Conservation (phyloP, 2,113 vertebrate species). For the Syngnathus typhle region DNA sequence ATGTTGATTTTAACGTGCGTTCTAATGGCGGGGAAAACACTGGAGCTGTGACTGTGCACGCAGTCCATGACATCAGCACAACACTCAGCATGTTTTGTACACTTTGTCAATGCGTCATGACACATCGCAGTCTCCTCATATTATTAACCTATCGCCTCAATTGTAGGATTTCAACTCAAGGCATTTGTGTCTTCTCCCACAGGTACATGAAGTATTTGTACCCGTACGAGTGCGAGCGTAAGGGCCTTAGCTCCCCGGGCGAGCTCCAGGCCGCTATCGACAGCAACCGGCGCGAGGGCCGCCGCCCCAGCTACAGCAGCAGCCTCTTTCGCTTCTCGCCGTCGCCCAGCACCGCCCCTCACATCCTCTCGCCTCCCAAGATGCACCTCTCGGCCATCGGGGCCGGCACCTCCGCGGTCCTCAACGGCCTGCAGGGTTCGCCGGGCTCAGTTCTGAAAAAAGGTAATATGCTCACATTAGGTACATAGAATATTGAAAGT, state of each 20-base stretch:
- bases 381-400: conserved; percentile 84
- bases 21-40: conserved; percentile 24
- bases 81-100: conserved; percentile 9
- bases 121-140: background rate
- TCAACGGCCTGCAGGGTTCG: conserved; percentile 75
- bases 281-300: conserved; percentile 90
- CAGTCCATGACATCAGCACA: background rate
- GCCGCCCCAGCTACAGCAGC: conserved; percentile 92
- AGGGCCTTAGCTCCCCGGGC: conserved; percentile 87
- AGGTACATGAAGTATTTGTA: conserved; percentile 96
- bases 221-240: conserved; percentile 93
- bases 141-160: background rate
- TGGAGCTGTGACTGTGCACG: conserved; percentile 28
- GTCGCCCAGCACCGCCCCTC: conserved; percentile 69
- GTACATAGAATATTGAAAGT: background rate
- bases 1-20: conserved; percentile 12
- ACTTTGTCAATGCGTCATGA: background rate
- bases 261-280: conserved; percentile 96
- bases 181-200: background rate
- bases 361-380: conserved; percentile 78
- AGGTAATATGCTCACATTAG: conserved; percentile 58
- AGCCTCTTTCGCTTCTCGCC: conserved; percentile 85
- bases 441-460: conserved; percentile 78
- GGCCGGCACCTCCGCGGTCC: conserved; percentile 61
- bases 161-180: background rate